Evolutionary conservation across 2,113 vertebrate species (phyloP), one percentile per base, ranked within the genome.

Genomic region (Callocephalon fimbriatum): DNA sequence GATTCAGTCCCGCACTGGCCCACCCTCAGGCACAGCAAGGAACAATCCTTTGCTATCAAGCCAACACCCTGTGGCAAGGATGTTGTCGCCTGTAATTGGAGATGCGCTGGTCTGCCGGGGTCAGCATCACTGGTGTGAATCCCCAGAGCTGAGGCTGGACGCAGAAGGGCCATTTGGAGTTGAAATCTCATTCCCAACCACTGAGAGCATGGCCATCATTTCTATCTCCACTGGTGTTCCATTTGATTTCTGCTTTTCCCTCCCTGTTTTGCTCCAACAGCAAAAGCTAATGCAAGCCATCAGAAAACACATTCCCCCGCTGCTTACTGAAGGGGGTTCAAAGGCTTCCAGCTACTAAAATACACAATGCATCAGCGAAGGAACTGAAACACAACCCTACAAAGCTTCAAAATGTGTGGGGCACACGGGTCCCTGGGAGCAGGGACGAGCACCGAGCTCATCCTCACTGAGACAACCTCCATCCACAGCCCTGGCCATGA

Each of bases 301-400:
- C 1, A 1, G 65, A 47, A 94, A 93, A 75, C 1, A 1, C 79
- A 54, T 59, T 63, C 53, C 44, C 63, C 45, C 18, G 21, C 67
- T 35, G 67, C 29, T 92, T 91, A 17, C 1, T 53, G 72, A 84
- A 89, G 40, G 47, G 45, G 67, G 38, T 71, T 83, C 91, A 94
- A 92, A 90, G 78, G 75, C 79, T 90, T 86, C 67, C 90, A 94
- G 73, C 83, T 78, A 85, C 82, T 80, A 48, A 88, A 90, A 72
- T 10, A 79, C 17, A 71, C 35, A 53, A 74, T 0, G 0, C 20
- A 48, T 6, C 79, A 67, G 54, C 13, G 26, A 71, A 53, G 75
- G 72, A 66, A 89, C 47, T 0, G 7, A 67, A 94, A 82, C 37
- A 61, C 53, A 18, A 22, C 29, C 79, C 71, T 42, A 35, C 20